Percentiles rank a stretch among this genome's conserved stretches.
Conservation (phyloP, 2,797 vertebrate species). For the Leptoclinus maculatus region DNA sequence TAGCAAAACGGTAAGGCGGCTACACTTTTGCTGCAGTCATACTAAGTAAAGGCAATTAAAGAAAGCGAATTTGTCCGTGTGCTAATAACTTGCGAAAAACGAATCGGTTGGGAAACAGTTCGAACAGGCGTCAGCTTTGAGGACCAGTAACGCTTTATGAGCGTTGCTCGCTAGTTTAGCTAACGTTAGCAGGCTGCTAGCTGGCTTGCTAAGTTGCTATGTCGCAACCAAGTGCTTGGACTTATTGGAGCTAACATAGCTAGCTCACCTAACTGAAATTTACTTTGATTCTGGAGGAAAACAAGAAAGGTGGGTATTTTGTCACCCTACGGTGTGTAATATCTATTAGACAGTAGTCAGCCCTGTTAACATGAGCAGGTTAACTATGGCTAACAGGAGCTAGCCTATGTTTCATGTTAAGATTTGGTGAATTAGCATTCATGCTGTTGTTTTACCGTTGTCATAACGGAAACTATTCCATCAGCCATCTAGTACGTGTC, state of each 20-base stretch:
- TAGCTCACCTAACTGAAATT: constrained; percentile 28
- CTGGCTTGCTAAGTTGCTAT: constrained; percentile 56
- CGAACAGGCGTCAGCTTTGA: not conserved
- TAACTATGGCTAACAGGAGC: not conserved
- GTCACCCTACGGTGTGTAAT: not conserved
- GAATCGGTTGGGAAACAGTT: not conserved
- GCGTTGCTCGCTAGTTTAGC: constrained; percentile 21
- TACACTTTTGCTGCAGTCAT: constrained; percentile 22
- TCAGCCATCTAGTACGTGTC: too few species aligned
- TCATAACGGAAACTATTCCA: not conserved
- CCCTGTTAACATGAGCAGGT: not conserved
- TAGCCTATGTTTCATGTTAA: not conserved
- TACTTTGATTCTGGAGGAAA: constrained; percentile 25
- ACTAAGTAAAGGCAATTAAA: not conserved
- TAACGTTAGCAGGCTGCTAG: constrained; percentile 51
- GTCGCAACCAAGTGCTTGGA: constrained; percentile 67
- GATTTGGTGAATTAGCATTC: constrained; percentile 23
- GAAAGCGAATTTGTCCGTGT: not conserved
- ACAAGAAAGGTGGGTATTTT: constrained; percentile 64
- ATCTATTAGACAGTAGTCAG: accelerated
- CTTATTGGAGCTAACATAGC: constrained; percentile 47
- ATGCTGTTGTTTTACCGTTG: not conserved
- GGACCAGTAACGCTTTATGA: not conserved
- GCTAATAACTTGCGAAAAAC: not conserved
- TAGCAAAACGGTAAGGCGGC: constrained; percentile 41